These are phyloP conservation scores for Phrynocephalus guinanensis DNA, from an alignment of 2,797 vertebrate species.

Conservation along the genomic window DNA sequence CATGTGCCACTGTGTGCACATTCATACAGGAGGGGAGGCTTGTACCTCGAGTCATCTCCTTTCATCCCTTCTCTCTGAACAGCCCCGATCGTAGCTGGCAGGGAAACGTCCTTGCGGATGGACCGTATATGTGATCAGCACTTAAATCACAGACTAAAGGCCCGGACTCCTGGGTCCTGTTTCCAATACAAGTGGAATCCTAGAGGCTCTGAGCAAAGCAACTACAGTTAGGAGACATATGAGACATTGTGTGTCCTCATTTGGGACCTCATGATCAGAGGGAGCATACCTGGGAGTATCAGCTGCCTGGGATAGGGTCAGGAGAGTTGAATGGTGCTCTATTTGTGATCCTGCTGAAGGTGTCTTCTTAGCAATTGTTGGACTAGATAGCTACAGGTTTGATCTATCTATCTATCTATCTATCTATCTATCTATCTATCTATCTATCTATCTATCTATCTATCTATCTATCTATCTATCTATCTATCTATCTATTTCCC, in stretches of 20 bases:
- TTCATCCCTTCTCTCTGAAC: neutral
- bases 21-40: neutral
- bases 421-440: too few species aligned
- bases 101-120: neutral
- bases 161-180: neutral
- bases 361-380: neutral
- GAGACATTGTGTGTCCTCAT: neutral
- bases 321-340: neutral
- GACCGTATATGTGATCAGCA: neutral
- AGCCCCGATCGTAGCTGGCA: neutral
- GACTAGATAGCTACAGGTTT: neutral
- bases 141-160: neutral
- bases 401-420: too few species aligned
- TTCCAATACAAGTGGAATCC: neutral
- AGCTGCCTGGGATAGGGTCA: too few species aligned
- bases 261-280: neutral
- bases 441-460: too few species aligned
- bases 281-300: neutral
- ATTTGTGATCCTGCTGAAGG: neutral
- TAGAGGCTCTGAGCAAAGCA: neutral
- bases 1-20: neutral
- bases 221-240: neutral
- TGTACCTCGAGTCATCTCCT: slow-evolving; percentile 20
- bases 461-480: too few species aligned
- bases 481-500: too few species aligned